Conservation (phyloP, 2,113 vertebrate species). For the Rhodinocichla rosea region DNA sequence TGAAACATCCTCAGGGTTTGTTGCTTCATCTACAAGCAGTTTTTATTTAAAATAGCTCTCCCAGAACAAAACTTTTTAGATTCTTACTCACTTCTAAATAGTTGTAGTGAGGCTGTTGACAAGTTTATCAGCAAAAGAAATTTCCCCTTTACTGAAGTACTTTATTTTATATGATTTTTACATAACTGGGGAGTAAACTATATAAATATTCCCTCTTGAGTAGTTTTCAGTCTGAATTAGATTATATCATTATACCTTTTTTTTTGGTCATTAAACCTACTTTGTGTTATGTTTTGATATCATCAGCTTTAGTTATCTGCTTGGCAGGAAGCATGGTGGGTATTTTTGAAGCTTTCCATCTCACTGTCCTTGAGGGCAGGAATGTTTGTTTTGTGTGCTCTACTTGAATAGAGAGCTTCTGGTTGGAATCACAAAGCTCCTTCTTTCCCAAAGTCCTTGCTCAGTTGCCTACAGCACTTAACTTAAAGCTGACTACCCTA, state of each 20-base stretch:
- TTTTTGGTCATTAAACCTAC: background rate
- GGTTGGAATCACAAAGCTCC: background rate
- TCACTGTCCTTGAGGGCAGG: background rate
- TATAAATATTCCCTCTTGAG: background rate
- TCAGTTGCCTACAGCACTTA: background rate
- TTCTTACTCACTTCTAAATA: background rate
- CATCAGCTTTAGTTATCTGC: background rate
- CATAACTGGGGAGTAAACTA: background rate
- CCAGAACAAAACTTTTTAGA: background rate
- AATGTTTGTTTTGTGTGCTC: background rate
- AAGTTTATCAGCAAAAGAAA: background rate
- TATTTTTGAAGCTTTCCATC: background rate
- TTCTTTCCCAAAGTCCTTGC: background rate
- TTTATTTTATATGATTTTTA: background rate
- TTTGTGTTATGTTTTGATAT: background rate
- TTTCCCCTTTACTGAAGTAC: background rate
- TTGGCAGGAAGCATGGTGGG: background rate
- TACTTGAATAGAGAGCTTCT: background rate
- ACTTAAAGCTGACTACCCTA: background rate
- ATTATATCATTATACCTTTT: background rate
- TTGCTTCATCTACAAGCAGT: background rate
- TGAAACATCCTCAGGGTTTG: conserved; percentile 33
- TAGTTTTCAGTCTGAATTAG: background rate
- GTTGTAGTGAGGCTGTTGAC: background rate
- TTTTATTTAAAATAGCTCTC: background rate